Evolutionary conservation across 2,113 vertebrate genomes (phyloP), one percentile per base, ranked within the genome.

Genomic region (Epinephelus fuscoguttatus): DNA sequence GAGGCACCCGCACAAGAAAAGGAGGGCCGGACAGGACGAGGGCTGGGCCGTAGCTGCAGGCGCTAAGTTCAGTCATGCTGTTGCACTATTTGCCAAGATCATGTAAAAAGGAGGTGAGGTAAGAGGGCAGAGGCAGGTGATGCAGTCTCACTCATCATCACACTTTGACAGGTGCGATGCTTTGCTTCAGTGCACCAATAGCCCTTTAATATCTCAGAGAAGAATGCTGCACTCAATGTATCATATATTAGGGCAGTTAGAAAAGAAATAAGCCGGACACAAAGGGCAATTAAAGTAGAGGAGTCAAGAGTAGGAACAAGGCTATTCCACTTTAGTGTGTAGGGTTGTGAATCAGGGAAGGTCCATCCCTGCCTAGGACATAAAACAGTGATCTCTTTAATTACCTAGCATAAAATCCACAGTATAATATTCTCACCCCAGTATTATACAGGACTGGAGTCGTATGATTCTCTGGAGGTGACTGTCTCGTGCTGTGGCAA

Each of bases 301-400:
- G 64, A 90, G 85, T 88, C 82, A 81, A 88, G 81, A 88, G 80
- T 62, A 87, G 63, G 75, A 87, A 86, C 59, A 80, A 76, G 79
- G 68, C 86, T 80, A 40, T 92, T 90, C 52, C 72, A 81, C 79
- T 92, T 89, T 89, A 91, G 80, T 80, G 70, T 53, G 76, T 76
- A 37, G 67, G 80, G 87, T 25, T 92, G 90, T 94, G 92, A 93
- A 91, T 91, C 89, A 92, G 81, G 42, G 66, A 90, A 70, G 78
- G 80, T 74, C 85, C 67, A 18, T 89, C 60, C 81, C 89, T 90
- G 88, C 85, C 84, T 90, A 75, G 90, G 87, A 93, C 92, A 92
- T 92, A 92, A 94, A 94, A 88, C 88, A 66, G 84, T 78, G 86
- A 92, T 93, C 84, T 85, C 78, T 92, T 94, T 95, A 93, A 95